phyloP scores from a whole-genome alignment of 2,797 vertebrate genomes.

The Mionectes olivaceus region DNA sequence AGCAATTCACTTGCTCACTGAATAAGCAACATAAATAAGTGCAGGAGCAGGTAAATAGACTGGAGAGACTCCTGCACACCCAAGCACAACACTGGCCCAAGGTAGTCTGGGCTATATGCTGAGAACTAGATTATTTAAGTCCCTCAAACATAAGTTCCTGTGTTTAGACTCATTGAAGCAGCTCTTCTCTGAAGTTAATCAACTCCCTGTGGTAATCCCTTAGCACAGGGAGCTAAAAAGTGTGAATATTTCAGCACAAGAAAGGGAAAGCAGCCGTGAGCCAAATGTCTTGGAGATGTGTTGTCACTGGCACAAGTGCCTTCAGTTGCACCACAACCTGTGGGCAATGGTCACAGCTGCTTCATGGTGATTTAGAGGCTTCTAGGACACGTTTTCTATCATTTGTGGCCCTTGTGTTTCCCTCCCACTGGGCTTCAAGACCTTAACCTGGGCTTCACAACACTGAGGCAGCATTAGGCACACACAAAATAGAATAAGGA shows the following conservation, averaged over 20 bases:
- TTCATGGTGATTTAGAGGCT: background rate
- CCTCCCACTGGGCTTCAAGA: background rate
- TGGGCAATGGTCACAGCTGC: background rate
- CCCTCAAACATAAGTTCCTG: background rate
- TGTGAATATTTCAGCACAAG: background rate
- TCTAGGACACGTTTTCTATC: background rate
- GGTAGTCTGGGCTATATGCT: background rate
- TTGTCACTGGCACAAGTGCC: background rate
- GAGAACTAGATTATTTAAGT: background rate
- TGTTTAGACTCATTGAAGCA: background rate
- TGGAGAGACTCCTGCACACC: background rate
- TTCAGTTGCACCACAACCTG: constrained; percentile 28
- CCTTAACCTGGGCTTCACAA: background rate
- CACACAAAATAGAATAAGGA: background rate
- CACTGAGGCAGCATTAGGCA: background rate
- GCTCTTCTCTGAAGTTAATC: background rate
- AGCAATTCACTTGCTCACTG: background rate
- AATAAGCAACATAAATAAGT: background rate
- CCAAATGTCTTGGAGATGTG: background rate
- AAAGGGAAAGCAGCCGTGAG: constrained; percentile 3
- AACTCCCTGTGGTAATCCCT: background rate
- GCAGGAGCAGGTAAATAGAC: background rate
- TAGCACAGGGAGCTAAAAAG: background rate
- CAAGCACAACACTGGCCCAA: background rate
- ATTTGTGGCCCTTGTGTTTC: background rate